A percentile compares a stretch with the other conserved stretches of the same genome.
Conservation (phyloP, 2,797 vertebrate genomes). For the Artibeus jamaicensis region DNA sequence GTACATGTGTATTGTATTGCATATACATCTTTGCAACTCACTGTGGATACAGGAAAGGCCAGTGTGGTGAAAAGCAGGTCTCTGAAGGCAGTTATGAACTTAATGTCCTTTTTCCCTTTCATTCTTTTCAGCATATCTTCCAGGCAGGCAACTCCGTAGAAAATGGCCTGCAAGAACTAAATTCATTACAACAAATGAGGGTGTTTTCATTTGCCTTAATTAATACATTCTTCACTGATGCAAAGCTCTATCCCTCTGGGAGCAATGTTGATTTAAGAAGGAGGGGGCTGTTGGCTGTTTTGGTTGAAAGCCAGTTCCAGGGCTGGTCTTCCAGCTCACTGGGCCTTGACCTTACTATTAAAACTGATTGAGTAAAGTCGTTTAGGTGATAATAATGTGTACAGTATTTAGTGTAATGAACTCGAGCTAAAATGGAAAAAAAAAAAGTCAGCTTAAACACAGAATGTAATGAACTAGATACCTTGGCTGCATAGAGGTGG, state of each 20-base stretch:
- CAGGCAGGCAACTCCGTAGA: constrained; percentile 88
- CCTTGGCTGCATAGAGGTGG: not conserved
- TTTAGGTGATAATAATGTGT: constrained; percentile 69
- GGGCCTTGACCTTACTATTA: constrained; percentile 76
- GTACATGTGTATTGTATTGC: too few relatives aligned
- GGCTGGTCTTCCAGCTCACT: constrained; percentile 72
- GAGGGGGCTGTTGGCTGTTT: constrained; percentile 53
- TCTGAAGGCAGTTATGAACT: constrained; percentile 83
- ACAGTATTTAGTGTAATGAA: constrained; percentile 71
- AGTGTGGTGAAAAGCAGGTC: constrained; percentile 91
- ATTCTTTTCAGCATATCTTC: constrained; percentile 86
- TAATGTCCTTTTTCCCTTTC: constrained; percentile 78
- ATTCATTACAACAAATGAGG: constrained; percentile 85
- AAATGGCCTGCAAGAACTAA: constrained; percentile 91
- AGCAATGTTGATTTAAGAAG: constrained; percentile 17
- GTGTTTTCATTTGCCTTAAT: constrained; percentile 81
- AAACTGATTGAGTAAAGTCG: constrained; percentile 76
- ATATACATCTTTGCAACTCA: constrained; percentile 81
- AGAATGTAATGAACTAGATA: constrained; percentile 19
- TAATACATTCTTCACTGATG: constrained; percentile 75
- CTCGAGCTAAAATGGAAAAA: constrained; percentile 66
- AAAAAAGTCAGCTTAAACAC: constrained; percentile 54
- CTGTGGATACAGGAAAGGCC: constrained; percentile 90
- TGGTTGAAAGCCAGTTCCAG: constrained; percentile 43
- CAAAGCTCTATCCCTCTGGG: constrained; percentile 68